Evolutionary conservation across 2,888 invertebrate genomes (phyloP).

Genomic region (Chymomyza caudatula): DNA sequence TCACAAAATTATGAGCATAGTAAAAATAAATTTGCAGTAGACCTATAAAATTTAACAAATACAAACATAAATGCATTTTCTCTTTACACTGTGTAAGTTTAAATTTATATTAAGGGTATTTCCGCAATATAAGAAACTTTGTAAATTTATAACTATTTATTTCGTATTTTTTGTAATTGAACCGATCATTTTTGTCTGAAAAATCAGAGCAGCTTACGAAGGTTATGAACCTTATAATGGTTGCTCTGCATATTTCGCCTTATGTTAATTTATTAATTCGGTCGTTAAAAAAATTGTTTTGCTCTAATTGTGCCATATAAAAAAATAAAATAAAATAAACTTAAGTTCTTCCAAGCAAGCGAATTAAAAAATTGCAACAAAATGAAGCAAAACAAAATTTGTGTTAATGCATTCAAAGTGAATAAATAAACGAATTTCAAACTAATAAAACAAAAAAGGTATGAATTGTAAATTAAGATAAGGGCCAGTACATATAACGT

Average conservation of each 20-base stretch:
- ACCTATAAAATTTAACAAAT: neutral
- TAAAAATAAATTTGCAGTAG: neutral
- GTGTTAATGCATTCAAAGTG: neutral
- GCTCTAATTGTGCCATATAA: neutral
- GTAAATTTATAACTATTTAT: neutral
- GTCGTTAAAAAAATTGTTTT: neutral
- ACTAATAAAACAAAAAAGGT: neutral
- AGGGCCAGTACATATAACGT: too few species aligned
- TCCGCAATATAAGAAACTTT: neutral
- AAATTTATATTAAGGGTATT: neutral
- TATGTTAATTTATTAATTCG: conserved; percentile 1
- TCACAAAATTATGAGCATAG: conserved; percentile 38
- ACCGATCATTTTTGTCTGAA: neutral
- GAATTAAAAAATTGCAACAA: neutral
- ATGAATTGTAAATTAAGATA: too few species aligned
- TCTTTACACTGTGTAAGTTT: neutral
- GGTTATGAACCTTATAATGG: neutral
- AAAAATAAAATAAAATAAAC: conserved; percentile 25
- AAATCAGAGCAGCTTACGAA: neutral
- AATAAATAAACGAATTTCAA: neutral
- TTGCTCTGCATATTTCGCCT: neutral
- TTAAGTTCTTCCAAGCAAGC: conserved; percentile 17
- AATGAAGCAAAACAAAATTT: neutral
- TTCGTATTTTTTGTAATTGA: neutral
- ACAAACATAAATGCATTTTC: conserved; percentile 39